These are phyloP conservation scores for Scyliorhinus canicula DNA, from an alignment of 2,797 vertebrate genomes.

Conservation along the genomic window DNA sequence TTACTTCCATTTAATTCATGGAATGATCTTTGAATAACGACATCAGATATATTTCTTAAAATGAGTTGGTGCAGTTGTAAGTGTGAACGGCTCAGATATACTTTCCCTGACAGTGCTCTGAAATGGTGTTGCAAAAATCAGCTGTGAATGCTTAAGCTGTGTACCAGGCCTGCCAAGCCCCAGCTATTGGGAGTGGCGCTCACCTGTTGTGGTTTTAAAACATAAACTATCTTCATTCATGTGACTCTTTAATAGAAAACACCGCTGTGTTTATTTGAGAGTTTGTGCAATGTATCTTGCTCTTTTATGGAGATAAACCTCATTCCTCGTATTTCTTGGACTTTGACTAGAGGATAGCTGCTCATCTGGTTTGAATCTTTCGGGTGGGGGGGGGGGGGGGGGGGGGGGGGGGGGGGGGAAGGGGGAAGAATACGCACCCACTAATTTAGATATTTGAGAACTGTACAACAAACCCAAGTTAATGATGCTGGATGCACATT, in stretches of 20 bases:
- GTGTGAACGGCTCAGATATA: not conserved
- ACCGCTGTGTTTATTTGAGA: not conserved
- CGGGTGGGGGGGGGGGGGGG: not conserved
- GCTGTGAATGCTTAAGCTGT: not conserved
- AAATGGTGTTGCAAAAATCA: not conserved
- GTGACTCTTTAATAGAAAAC: not conserved
- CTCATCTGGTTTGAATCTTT: not conserved
- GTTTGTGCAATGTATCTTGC: not conserved
- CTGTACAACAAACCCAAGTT: not conserved
- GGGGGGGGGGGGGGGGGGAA: no score
- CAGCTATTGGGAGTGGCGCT: not conserved
- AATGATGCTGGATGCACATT: not conserved
- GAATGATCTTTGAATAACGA: not conserved
- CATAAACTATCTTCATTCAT: constrained; percentile 7
- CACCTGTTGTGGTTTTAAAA: not conserved
- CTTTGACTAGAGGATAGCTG: not conserved
- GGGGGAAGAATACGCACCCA: no score
- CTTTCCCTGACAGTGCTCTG: not conserved
- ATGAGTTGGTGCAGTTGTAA: not conserved
- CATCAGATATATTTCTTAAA: not conserved
- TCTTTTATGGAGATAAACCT: not conserved
- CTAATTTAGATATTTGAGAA: not conserved
- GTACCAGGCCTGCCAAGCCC: not conserved
- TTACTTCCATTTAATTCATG: not conserved
- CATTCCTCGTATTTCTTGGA: not conserved